Percentiles rank a stretch among this genome's conserved stretches.
Conservation (phyloP, 2,888 invertebrate species). For the Epistrophe eligans region DNA sequence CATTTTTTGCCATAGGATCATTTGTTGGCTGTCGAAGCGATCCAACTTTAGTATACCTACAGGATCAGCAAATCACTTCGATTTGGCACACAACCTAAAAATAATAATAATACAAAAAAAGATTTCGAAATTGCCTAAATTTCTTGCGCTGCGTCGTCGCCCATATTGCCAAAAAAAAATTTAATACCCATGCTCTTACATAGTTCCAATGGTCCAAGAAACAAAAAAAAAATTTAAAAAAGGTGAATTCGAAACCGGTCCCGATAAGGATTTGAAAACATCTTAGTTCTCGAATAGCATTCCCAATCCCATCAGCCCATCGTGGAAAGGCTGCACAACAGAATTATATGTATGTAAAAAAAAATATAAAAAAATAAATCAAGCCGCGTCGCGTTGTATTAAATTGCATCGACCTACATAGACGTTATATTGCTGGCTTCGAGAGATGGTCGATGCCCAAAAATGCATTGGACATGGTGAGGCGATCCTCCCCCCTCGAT, state of each 20-base stretch:
- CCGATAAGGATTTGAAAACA: slow-evolving; percentile 75
- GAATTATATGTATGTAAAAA: neutral
- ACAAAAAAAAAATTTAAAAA: slow-evolving; percentile 20
- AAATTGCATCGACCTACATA: slow-evolving; percentile 83
- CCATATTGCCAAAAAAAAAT: slow-evolving; percentile 29
- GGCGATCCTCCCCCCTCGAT: slow-evolving; percentile 13
- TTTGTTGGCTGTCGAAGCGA: slow-evolving; percentile 33
- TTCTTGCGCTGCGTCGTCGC: slow-evolving; percentile 37
- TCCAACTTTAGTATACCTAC: slow-evolving; percentile 33
- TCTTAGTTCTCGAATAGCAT: slow-evolving; percentile 75
- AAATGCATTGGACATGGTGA: slow-evolving; percentile 66
- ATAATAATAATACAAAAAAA: slow-evolving; percentile 38
- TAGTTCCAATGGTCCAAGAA: slow-evolving; percentile 31
- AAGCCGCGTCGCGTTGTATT: slow-evolving; percentile 78
- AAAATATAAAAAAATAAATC: slow-evolving; percentile 70
- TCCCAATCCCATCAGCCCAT: slow-evolving; percentile 12
- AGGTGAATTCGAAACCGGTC: slow-evolving; percentile 58
- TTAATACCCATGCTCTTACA: slow-evolving; percentile 59
- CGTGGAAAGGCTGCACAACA: neutral
- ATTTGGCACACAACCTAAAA: slow-evolving; percentile 61
- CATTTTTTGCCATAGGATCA: slow-evolving; percentile 31
- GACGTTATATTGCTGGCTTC: slow-evolving; percentile 60
- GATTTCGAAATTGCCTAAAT: slow-evolving; percentile 35
- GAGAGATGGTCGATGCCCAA: slow-evolving; percentile 60
- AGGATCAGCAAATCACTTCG: slow-evolving; percentile 57